Base-by-base conservation (phyloP, 2,888 invertebrate genomes). In the Julus scandinavius region DNA sequence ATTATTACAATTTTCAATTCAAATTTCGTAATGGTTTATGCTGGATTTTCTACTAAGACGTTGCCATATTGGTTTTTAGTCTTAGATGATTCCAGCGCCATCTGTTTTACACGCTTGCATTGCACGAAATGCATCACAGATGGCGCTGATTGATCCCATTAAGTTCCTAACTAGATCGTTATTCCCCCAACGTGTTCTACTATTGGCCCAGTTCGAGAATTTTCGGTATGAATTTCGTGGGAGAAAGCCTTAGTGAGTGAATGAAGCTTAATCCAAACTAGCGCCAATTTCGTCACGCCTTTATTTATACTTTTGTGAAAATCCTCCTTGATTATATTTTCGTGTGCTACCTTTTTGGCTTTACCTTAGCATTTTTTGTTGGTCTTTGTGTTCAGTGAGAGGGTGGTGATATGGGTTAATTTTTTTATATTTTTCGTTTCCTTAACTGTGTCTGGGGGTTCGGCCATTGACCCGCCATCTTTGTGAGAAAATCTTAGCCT, bases 381-480 rank as follows among this genome's bases (percentile, higher is more conserved):
- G 20, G 63, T 63, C 63, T 63, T 63, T 63, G 63, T 63, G 20
- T 20, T 3, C n/a, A 63, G 63, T 63, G 20, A 63, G 63, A 63
- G 63, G 63, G 63, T 63, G 63, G 63, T 63, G 63, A 63, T 63
- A 63, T 63, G 63, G 63, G 63, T 63, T 63, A 63, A 84, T 84
- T 40, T 84, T 84, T 84, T 40, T 41, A 5, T 15, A 40, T 15
- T 84, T 84, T 84, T 6, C 84, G 7, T 84, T 84, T 84, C 84
- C 40, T 84, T 84, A 45, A 29, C 84, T 84, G 45, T 84, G 84
- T 84, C 84, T 84, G 40, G 84, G 29, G 45, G 84, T 84, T 84
- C 40, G 84, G 84, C 84, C 84, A 84, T 84, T 84, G 84, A 84
- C 84, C 45, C 63, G 17, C 63, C 84, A 84, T 41, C 84, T 84